Evolutionary conservation across 2,113 vertebrate species (phyloP), one percentile per base, ranked within the genome.

Genomic region (Orientallactaga bullata): DNA sequence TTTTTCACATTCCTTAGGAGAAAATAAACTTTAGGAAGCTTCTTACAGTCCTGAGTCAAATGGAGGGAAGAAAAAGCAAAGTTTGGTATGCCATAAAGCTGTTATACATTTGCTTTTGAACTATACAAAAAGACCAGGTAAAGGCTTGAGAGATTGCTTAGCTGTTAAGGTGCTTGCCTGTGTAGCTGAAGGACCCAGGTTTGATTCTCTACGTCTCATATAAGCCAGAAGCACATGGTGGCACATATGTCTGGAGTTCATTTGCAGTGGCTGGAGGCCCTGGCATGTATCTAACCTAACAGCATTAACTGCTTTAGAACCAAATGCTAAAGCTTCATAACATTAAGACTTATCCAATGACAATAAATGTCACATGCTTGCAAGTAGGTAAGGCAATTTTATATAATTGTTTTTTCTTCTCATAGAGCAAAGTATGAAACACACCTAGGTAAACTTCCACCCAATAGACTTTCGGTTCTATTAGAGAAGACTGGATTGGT

Each of bases 1-100:
- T 78, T 90, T 72, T 80, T 91, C 77, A 8, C 81, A 90, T 89
- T 95, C 60, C 78, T 92, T 94, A 89, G 2, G 24, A 61, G 0
- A 88, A 90, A 47, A 94, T 61, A 79, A 91, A 86, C 85, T 93
- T 95, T 77, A 97, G 88, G 92, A 98, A 97, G 60, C 72, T 42
- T 23, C 95, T 17, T 73, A 69, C 47, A 95, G 13, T 15, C 76
- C 73, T 89, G 0, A 94, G 28, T 47, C 93, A 97, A 96, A 93
- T 94, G 35, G 65, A 58, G 71, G 61, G 77, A 88, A 92, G 66
- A 21, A 89, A 39, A 83, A 93, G 72, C 28, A 94, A 80, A 93
- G 60, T 13, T 55, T 83, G 63, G 77, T 51, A 90, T 95, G 86
- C 82, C 90, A 96, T 68, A 88, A 78, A 30, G 95, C 72, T 61